Conservation (phyloP, 2,797 vertebrate species). For the Sebastes jordani region DNA sequence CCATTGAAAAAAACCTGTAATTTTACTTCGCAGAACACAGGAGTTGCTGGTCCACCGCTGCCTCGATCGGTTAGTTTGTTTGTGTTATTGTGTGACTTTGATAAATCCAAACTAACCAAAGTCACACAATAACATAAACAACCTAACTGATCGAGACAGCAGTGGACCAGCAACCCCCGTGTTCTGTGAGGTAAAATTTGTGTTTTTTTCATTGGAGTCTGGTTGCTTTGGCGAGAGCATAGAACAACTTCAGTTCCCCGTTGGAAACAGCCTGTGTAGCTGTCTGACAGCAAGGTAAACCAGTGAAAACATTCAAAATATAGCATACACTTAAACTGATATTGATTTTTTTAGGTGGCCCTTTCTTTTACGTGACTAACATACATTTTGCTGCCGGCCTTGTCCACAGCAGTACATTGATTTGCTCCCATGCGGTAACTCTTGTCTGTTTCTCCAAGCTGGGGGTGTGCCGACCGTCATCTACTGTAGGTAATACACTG, state of each 20-base stretch:
- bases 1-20: background rate
- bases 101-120: background rate
- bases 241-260: background rate
- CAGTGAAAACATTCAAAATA: no score
- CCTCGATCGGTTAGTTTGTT: background rate
- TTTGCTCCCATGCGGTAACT: no score
- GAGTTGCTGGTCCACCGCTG: no score
- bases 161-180: accelerated
- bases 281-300: no score
- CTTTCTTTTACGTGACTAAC: background rate
- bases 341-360: background rate
- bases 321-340: background rate
- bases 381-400: no score
- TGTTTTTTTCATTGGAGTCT: background rate
- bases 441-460: no score
- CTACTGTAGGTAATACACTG: background rate
- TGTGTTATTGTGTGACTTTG: no score
- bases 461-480: no score
- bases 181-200: background rate
- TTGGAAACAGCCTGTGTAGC: no score
- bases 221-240: background rate
- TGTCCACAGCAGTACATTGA: background rate
- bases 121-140: background rate
- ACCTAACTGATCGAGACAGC: background rate
- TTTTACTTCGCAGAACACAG: no score